Base-by-base conservation (phyloP, 2,113 vertebrate species). In the Raphicerus campestris region DNA sequence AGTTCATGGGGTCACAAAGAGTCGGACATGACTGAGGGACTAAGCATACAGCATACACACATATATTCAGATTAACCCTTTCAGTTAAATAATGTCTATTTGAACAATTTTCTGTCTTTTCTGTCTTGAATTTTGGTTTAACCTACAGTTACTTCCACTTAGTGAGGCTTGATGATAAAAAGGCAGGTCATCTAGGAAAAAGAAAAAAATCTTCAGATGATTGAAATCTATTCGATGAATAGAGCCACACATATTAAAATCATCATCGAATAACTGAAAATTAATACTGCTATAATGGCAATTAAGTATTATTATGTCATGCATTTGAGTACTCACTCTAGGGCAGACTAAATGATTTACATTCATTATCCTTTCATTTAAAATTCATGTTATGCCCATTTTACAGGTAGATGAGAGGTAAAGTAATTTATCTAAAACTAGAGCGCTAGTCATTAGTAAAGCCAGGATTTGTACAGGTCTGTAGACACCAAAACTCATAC, bases 341-440 rank as follows among this genome's bases (percentile, higher is more conserved):
- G 61, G 15, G 84, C 66, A 96, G 42, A 20, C 42, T 58, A 42
- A 87, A 70, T 58, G 49, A 91, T 70, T 91, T 88, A 39, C 35
- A 81, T 35, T 70, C n/a, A 85, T 66, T 91, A 75, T 58, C 51
- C 16, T 80, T 35, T 45, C 55, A 60, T 39, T 90, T 94, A 93
- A 94, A 93, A 92, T 47, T 66, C 39, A 61, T 26, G 84, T 56
- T 75, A 85, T 10, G 91, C 55, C 78, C 73, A 93, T 86, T 96
- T 81, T 93, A 88, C 11, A 96, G 75, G 11, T 81, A 56, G 81
- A 60, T 26, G 24, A 51, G 10, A 39, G 26, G 15, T 35, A 77
- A 87, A 63, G 56, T 58, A 85, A 97, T 56, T 75, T 94, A 80
- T 61, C 45, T 45, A 87, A 94, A 93, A 90, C 83, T 39, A 80